phyloP scores from a whole-genome alignment of 2,797 vertebrate species.

The Onychomys leucogaster region DNA sequence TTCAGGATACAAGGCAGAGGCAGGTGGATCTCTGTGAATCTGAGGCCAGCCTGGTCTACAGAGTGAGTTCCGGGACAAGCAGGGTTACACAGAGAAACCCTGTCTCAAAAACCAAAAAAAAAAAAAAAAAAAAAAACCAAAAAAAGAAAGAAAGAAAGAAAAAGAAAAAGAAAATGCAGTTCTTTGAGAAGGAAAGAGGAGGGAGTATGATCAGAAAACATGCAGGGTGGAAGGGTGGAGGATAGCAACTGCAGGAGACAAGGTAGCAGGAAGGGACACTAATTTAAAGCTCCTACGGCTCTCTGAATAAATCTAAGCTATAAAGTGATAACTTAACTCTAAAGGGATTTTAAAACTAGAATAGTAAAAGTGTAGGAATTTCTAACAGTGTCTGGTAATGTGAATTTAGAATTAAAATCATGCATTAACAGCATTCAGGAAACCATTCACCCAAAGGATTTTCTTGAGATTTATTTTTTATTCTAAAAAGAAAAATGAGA shows the following conservation, averaged over 20 bases:
- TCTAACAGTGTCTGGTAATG: slow-evolving; percentile 7
- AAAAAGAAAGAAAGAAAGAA: too few species aligned
- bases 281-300: slow-evolving; percentile 32
- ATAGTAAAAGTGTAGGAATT: slow-evolving; percentile 54
- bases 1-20: not conserved
- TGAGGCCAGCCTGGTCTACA: too few species aligned
- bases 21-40: too few species aligned
- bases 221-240: too few species aligned
- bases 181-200: not conserved
- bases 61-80: too few species aligned
- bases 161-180: not conserved
- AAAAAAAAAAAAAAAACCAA: too few species aligned
- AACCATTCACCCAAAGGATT: slow-evolving; percentile 39
- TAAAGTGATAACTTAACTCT: slow-evolving; percentile 31
- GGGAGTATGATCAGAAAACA: not conserved
- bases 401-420: slow-evolving; percentile 66
- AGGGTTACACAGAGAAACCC: too few species aligned
- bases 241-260: not conserved
- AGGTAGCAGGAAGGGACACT: not conserved
- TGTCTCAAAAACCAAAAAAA: too few species aligned
- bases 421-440: slow-evolving; percentile 60
- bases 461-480: slow-evolving; percentile 43
- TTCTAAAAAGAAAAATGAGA: slow-evolving; percentile 72
- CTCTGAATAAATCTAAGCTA: slow-evolving; percentile 49
- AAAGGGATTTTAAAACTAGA: slow-evolving; percentile 64